Evolutionary conservation across 2,797 vertebrate species (phyloP).

Genomic region (Peromyscus eremicus): DNA sequence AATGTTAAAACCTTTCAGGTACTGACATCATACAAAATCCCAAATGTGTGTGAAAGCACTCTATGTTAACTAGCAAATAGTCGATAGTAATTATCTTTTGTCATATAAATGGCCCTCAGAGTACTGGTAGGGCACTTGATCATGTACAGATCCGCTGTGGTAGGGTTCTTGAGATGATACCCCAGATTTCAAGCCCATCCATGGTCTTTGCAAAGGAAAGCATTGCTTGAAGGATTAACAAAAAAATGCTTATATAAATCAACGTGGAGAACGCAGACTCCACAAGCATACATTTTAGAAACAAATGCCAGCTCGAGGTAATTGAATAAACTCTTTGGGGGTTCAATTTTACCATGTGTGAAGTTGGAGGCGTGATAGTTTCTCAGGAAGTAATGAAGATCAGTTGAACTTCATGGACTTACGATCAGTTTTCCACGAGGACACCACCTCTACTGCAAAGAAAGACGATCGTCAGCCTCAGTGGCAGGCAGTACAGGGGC

Average conservation of each 20-base stretch:
- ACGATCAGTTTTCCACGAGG: not conserved
- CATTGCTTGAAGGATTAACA: slow-evolving; percentile 21
- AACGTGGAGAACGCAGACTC: not conserved
- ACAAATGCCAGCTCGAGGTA: not conserved
- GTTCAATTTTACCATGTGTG: not conserved
- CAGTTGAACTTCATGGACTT: not conserved
- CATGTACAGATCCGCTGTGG: not conserved
- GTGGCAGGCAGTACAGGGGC: not conserved
- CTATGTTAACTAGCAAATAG: slow-evolving; percentile 31
- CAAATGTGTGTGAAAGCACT: not conserved
- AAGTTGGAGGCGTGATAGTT: not conserved
- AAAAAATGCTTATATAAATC: slow-evolving; percentile 29
- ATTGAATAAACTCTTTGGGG: not conserved
- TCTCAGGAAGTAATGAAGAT: not conserved
- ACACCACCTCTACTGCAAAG: not conserved
- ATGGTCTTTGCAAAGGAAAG: not conserved
- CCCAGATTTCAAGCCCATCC: not conserved
- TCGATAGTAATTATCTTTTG: not conserved
- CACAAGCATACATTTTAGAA: slow-evolving; percentile 28
- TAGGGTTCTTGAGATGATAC: not conserved
- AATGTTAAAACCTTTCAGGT: slow-evolving; percentile 44
- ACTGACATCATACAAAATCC: not conserved
- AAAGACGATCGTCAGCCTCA: not conserved
- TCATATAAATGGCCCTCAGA: not conserved
- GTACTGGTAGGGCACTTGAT: not conserved